phyloP scores from a whole-genome alignment of 2,797 vertebrate genomes.

The Myioborus melanocephalus region DNA sequence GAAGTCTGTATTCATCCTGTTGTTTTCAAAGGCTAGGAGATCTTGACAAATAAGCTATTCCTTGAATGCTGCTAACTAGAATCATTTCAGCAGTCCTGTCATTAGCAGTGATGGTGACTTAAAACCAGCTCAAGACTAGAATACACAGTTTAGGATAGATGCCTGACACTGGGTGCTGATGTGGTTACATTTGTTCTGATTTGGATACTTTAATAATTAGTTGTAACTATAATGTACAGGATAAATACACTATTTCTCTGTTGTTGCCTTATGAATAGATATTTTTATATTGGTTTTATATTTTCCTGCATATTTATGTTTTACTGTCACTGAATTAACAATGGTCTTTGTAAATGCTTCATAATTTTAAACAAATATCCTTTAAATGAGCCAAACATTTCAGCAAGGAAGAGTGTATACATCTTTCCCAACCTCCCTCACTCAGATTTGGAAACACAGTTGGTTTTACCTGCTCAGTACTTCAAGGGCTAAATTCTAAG shows the following conservation, averaged over 20 bases:
- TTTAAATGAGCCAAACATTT: background rate
- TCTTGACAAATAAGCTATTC: background rate
- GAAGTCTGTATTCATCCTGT: background rate
- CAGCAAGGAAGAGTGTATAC: rapidly evolving
- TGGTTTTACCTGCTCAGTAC: background rate
- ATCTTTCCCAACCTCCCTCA: rapidly evolving
- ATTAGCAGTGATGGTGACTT: background rate
- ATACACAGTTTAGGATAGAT: background rate
- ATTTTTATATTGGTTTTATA: background rate
- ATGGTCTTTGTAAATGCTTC: background rate
- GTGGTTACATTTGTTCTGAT: background rate
- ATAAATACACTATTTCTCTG: background rate
- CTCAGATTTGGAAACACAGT: background rate
- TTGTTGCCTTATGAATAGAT: background rate
- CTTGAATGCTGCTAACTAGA: background rate
- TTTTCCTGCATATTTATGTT: background rate
- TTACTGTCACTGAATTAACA: background rate
- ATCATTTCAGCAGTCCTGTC: background rate
- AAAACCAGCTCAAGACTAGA: background rate
- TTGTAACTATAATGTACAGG: background rate
- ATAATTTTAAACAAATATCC: background rate
- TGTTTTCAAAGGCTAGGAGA: background rate
- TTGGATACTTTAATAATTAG: background rate
- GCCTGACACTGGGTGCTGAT: background rate
- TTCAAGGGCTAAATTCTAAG: background rate